These are phyloP conservation scores for Nemotelus nigrinus DNA, from an alignment of 2,888 invertebrate species.

Conservation along the genomic window DNA sequence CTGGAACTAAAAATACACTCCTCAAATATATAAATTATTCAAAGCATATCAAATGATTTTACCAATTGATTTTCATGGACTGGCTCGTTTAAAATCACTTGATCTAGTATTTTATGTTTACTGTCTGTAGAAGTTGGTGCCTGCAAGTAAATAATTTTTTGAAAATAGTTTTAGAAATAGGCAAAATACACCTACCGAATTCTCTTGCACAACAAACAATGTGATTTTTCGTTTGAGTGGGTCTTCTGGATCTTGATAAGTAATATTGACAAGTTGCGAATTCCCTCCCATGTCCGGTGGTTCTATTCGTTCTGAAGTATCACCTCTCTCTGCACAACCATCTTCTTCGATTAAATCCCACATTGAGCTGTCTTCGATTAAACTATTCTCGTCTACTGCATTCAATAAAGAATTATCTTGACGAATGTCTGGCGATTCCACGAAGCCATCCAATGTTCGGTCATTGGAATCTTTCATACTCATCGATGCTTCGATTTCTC, in stretches of 20 bases:
- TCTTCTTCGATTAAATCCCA: conserved; percentile 43
- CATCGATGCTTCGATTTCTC: background rate
- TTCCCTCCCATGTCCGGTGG: background rate
- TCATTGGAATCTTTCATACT: background rate
- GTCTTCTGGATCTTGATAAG: conserved; percentile 66
- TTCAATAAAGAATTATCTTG: conserved; percentile 22
- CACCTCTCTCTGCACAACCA: background rate
- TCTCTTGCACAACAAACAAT: conserved; percentile 51
- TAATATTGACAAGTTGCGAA: conserved; percentile 66
- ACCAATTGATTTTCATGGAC: conserved; percentile 23
- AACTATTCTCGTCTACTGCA: conserved; percentile 5
- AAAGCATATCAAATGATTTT: background rate
- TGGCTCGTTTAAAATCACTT: background rate
- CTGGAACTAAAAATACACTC: conserved; percentile 1
- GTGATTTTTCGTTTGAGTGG: conserved; percentile 55
- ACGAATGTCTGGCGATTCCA: background rate
- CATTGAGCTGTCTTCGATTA: conserved; percentile 44
- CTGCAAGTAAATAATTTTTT: background rate
- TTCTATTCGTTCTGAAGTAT: background rate
- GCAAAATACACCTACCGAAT: conserved; percentile 4
- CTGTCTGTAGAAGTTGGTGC: background rate
- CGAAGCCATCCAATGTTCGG: background rate
- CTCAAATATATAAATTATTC: background rate
- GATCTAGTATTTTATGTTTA: background rate
- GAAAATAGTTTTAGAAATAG: too few species aligned